Evolutionary conservation across 2,888 invertebrate genomes (phyloP).

Genomic region (Protonemura montana): DNA sequence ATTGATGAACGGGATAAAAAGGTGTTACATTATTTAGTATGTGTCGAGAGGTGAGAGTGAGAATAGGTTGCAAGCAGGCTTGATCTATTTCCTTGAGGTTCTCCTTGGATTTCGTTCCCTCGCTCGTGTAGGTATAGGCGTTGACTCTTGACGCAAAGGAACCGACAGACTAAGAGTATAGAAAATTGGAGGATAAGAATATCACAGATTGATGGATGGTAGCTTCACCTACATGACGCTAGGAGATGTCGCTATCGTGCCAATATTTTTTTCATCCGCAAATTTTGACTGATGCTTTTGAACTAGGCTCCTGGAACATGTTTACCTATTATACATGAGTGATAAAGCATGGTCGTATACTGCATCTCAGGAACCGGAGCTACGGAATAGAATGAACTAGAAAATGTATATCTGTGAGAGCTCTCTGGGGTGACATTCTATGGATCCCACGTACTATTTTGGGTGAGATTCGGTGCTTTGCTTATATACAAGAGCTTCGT

Average conservation of each 20-base stretch:
- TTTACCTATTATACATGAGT: conserved; percentile 15
- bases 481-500: not conserved
- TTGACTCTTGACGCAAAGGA: conserved; percentile 7
- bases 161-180: conserved; percentile 16
- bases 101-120: not conserved
- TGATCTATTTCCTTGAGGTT: conserved; percentile 20
- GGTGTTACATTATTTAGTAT: conserved; percentile 40
- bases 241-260: conserved; percentile 15
- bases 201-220: conserved; percentile 32
- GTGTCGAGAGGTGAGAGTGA: conserved; percentile 32
- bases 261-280: conserved; percentile 30
- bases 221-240: not conserved
- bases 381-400: not conserved
- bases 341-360: not conserved
- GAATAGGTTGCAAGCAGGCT: not conserved
- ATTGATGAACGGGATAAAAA: conserved; percentile 41
- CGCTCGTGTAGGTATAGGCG: not conserved
- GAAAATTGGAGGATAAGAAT: not conserved
- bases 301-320: not conserved
- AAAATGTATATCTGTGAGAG: not conserved
- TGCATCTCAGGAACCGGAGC: not conserved
- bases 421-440: not conserved
- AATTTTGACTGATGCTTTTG: conserved; percentile 37
- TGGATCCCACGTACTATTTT: not conserved
- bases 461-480: not conserved